Conservation (phyloP, 1,140 invertebrate genomes). For the Camponotus pennsylvanicus region DNA sequence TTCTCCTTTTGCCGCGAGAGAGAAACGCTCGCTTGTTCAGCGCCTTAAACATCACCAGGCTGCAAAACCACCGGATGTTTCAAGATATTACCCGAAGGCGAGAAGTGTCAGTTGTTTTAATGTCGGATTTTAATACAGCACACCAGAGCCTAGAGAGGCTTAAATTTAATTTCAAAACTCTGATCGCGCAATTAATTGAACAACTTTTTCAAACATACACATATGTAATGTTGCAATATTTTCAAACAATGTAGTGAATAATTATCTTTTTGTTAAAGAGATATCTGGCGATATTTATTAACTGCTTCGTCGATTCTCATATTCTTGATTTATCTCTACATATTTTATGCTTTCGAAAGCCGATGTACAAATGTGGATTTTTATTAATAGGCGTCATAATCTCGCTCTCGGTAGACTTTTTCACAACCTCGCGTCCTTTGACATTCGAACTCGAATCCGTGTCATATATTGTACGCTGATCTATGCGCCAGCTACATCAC, state of each 20-base stretch:
- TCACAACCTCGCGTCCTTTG: conserved; percentile 8
- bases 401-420: not conserved
- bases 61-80: not conserved
- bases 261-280: not conserved
- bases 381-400: conserved; percentile 5
- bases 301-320: too few relatives aligned
- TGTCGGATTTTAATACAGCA: not conserved
- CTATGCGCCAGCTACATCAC: conserved; percentile 53
- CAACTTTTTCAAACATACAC: not conserved
- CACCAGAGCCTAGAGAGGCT: not conserved
- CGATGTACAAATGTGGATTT: not conserved
- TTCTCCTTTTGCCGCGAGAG: conserved; percentile 42
- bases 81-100: not conserved
- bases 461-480: conserved; percentile 49
- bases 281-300: too few relatives aligned
- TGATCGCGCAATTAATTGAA: not conserved
- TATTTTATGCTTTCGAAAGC: not conserved
- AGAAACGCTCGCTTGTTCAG: conserved; percentile 8
- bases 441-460: conserved; percentile 5
- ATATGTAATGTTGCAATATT: not conserved
- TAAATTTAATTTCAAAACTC: not conserved
- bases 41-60: not conserved
- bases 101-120: conserved; percentile 17
- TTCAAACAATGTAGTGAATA: not conserved
- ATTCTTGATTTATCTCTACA: not conserved